Evolutionary conservation across 2,888 invertebrate species (phyloP).

Genomic region (Fabriciana adippe): DNA sequence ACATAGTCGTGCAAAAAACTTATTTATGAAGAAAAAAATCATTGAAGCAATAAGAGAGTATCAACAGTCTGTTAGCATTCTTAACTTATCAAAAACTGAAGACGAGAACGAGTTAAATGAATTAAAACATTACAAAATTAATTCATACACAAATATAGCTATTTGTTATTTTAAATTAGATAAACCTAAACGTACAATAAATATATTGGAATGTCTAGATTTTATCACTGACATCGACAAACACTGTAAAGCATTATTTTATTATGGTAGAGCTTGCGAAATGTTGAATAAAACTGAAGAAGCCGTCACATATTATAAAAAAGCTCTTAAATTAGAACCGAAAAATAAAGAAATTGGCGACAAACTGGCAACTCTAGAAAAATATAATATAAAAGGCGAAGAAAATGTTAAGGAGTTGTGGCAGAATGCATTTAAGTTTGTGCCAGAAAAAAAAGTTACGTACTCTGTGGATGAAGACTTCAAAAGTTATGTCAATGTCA

Average conservation of each 20-base stretch:
- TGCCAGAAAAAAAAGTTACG: constrained; percentile 43
- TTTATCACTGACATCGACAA: constrained; percentile 57
- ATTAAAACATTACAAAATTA: constrained; percentile 57
- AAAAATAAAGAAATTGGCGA: constrained; percentile 69
- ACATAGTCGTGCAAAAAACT: constrained; percentile 57
- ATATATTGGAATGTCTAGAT: constrained; percentile 66
- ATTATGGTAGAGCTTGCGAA: constrained; percentile 63
- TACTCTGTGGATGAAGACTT: constrained; percentile 66
- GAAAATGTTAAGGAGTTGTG: constrained; percentile 62
- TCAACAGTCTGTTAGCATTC: constrained; percentile 60
- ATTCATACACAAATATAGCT: constrained; percentile 62
- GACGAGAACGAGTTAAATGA: constrained; percentile 50
- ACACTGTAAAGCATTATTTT: constrained; percentile 68
- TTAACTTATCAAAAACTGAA: constrained; percentile 55
- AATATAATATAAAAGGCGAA: constrained; percentile 48
- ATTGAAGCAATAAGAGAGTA: constrained; percentile 59
- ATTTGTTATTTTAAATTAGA: constrained; percentile 67
- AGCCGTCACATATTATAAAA: constrained; percentile 62
- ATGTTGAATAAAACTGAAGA: constrained; percentile 57
- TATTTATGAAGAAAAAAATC: constrained; percentile 56
- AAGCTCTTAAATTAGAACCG: constrained; percentile 69
- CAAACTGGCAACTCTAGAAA: constrained; percentile 57
- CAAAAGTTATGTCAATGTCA: constrained; percentile 55
- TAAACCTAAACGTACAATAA: constrained; percentile 63
- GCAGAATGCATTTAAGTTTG: constrained; percentile 58